phyloP scores from a whole-genome alignment of 2,888 invertebrate species.

The Marasmarcha lunaedactyla region DNA sequence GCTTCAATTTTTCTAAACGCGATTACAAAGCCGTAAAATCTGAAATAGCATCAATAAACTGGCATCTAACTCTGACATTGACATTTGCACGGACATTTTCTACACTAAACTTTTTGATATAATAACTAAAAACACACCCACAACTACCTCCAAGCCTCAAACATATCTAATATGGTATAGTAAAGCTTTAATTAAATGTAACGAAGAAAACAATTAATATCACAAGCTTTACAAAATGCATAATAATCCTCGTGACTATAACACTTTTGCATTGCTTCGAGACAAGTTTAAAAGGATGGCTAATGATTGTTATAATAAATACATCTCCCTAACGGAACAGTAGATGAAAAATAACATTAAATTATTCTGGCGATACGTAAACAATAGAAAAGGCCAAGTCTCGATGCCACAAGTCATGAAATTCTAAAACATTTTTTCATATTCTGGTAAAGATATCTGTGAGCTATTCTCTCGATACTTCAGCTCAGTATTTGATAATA shows the following conservation, averaged over 20 bases:
- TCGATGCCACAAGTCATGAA: background rate
- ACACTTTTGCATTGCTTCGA: background rate
- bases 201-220: background rate
- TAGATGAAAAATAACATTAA: background rate
- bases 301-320: slow-evolving; percentile 1
- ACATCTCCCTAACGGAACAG: background rate
- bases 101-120: background rate
- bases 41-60: background rate
- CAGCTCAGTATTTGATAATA: slow-evolving; percentile 3
- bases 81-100: background rate
- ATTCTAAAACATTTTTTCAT: too few species aligned
- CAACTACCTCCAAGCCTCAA: background rate
- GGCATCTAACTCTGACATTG: background rate
- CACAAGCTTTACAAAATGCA: background rate
- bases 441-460: background rate
- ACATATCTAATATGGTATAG: slow-evolving; percentile 1
- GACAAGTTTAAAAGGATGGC: background rate
- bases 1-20: background rate
- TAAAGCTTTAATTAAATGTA: background rate
- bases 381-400: background rate
- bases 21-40: background rate
- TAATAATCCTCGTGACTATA: slow-evolving; percentile 1
- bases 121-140: background rate
- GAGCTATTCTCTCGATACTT: slow-evolving; percentile 6
- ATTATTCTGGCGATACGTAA: slow-evolving; percentile 1